These are phyloP conservation scores for Cyclura pinguis DNA, from an alignment of 2,797 vertebrate genomes.

Conservation along the genomic window DNA sequence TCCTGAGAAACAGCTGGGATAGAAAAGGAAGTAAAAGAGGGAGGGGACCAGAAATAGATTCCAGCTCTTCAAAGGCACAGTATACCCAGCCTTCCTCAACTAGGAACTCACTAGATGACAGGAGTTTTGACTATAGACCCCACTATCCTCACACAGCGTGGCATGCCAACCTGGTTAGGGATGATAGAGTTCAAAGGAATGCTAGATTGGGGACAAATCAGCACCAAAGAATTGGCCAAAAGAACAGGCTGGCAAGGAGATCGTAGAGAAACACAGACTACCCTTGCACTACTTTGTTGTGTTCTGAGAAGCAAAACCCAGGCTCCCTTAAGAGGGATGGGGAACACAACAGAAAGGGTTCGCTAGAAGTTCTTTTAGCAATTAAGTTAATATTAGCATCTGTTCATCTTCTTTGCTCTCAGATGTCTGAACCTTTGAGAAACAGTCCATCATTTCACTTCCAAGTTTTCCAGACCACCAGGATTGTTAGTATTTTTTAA, in stretches of 20 bases:
- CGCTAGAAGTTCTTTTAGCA: not conserved
- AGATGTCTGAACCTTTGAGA: not conserved
- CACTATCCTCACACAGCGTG: not conserved
- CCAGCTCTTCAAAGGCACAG: not conserved
- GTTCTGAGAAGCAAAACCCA: not conserved
- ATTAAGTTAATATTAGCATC: not conserved
- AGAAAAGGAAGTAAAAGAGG: not conserved
- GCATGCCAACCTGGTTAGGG: not conserved
- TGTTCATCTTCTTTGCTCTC: slow-evolving; percentile 1
- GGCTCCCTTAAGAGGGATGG: not conserved
- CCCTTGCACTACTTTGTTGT: not conserved
- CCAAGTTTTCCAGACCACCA: slow-evolving; percentile 15
- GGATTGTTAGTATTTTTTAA: not conserved
- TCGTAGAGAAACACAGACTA: not conserved
- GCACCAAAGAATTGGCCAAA: not conserved
- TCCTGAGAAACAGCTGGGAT: slow-evolving; percentile 7
- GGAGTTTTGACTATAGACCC: not conserved
- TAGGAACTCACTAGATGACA: not conserved
- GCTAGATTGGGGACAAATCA: not conserved
- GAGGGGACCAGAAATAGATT: not conserved
- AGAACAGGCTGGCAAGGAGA: not conserved
- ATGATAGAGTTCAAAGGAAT: not conserved
- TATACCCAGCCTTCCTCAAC: not conserved
- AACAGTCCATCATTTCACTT: not conserved
- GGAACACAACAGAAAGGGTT: not conserved